Conservation (phyloP, 1,140 invertebrate species). For the Globodera rostochiensis region DNA sequence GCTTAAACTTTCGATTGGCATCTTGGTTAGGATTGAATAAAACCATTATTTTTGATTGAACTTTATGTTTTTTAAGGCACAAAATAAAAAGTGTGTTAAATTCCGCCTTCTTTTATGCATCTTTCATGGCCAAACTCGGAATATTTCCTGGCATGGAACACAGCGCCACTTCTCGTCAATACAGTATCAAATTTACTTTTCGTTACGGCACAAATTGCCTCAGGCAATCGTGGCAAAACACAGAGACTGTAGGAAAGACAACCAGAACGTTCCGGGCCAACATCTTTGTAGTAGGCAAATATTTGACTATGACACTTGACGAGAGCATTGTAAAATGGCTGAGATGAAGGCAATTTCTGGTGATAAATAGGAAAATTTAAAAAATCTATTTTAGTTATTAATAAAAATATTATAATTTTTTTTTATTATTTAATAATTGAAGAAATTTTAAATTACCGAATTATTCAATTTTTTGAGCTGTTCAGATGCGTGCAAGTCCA, state of each 20-base stretch:
- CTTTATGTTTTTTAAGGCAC: no score
- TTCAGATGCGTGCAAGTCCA: conserved; percentile 11
- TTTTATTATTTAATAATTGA: no score
- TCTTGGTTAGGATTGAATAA: no score
- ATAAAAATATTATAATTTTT: no score
- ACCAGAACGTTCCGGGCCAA: neutral
- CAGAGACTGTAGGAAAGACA: conserved; percentile 36
- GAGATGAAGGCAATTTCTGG: conserved; percentile 2
- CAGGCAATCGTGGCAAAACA: conserved; percentile 10
- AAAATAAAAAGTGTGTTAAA: neutral
- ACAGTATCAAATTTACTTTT: conserved; percentile 17
- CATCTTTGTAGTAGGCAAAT: conserved; percentile 31
- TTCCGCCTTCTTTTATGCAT: neutral
- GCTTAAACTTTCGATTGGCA: no score
- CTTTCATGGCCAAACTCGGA: conserved; percentile 19
- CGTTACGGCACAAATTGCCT: conserved; percentile 1
- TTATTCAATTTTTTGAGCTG: neutral
- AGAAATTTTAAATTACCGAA: neutral
- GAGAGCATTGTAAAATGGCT: conserved; percentile 28
- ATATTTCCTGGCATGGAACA: conserved; percentile 16
- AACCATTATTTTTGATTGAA: no score
- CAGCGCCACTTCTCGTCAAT: neutral
- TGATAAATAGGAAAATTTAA: neutral
- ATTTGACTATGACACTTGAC: conserved; percentile 27
- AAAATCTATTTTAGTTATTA: neutral